Evolutionary conservation across 2,113 vertebrate genomes (phyloP), one percentile per base, ranked within the genome.

Genomic region (Carassius carassius): DNA sequence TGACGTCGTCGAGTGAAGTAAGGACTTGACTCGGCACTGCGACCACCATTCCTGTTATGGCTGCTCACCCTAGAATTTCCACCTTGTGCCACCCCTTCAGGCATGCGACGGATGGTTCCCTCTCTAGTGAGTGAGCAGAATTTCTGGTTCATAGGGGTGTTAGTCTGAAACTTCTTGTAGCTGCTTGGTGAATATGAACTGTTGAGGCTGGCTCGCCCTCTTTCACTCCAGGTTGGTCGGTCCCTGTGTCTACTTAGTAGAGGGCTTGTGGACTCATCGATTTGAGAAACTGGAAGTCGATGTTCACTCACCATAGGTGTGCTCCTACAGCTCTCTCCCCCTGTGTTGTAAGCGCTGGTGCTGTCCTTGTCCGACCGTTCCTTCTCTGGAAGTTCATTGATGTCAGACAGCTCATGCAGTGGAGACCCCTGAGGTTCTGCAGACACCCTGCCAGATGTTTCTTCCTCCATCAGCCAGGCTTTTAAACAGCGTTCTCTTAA

Each of bases 311-410:
- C 90, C 83, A 95, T 89, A 0, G 96, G 96, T 0, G 96, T 97
- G 92, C 97, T 96, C 77, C 96, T 93, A 90, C 96, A 97, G 84
- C 97, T 98, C 86, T 97, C 97, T 2, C 97, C 96, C 16, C 94
- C 94, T 0, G 97, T 98, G 94, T 98, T 98, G 93, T 98, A 98
- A 89, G 97, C 97, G 84, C 96, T 97, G 79, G 95, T 97, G 88
- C 95, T 97, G 91, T 97, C 97, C 76, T 95, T 96, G 81, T 98
- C 97, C 0, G 96, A 96, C 56, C 94, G 93, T 85, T 95, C 97
- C 0, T 93, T 92, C 88, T 95, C 97, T 0, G 97, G 97, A 7
- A 97, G 92, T 87, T 98, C 97, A 0, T 96, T 96, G 89, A 98
- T 98, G 77, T 98, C 97, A 0, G 96, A 95, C 77, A 98, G 87